These are phyloP conservation scores for Psilopsiagon aymara DNA, from an alignment of 2,113 vertebrate genomes.

Conservation along the genomic window DNA sequence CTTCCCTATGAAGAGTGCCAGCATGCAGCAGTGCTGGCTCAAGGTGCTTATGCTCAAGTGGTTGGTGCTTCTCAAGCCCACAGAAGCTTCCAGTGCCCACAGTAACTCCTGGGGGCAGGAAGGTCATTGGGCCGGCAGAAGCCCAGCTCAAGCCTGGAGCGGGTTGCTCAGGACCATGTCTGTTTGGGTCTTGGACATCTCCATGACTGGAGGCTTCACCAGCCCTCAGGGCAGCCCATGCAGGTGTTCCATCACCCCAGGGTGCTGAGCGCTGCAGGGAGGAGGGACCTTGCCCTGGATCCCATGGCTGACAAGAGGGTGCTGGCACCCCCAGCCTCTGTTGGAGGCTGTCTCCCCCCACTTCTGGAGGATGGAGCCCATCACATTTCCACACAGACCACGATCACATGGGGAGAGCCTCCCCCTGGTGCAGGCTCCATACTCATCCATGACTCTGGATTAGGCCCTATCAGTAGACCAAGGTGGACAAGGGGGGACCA, in stretches of 20 bases:
- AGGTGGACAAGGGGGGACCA: not conserved
- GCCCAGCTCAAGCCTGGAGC: not conserved
- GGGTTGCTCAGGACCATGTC: not conserved
- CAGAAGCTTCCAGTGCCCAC: not conserved
- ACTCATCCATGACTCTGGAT: rapidly evolving
- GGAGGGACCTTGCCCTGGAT: not conserved
- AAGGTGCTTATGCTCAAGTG: rapidly evolving
- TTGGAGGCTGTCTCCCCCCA: not conserved
- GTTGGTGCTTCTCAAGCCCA: not conserved
- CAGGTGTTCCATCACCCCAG: rapidly evolving
- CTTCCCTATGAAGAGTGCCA: not conserved
- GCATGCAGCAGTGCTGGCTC: rapidly evolving
- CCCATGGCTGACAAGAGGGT: not conserved
- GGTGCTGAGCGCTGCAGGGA: rapidly evolving
- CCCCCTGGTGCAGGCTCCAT: rapidly evolving
- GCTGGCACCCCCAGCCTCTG: no score
- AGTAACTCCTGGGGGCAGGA: not conserved
- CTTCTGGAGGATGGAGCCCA: not conserved
- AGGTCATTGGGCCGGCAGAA: not conserved
- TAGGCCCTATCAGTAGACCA: no score
- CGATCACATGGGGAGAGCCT: rapidly evolving
- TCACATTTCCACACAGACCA: not conserved
- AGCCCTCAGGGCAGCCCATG: rapidly evolving
- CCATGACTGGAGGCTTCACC: rapidly evolving
- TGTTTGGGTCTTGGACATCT: not conserved